Evolutionary conservation across 2,888 invertebrate species (phyloP).

Genomic region (Apamea monoglypha): DNA sequence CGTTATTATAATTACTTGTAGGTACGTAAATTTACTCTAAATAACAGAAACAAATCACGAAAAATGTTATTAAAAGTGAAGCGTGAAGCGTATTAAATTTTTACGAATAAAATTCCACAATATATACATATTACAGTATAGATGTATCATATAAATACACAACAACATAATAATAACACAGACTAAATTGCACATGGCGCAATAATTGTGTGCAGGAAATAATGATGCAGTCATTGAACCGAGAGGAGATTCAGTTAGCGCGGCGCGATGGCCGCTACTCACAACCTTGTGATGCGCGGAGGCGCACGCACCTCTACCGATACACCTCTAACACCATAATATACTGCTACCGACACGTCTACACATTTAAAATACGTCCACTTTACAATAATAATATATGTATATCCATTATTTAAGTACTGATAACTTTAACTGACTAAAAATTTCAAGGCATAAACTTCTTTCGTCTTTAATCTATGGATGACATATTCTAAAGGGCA

Average conservation of each 20-base stretch:
- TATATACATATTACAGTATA: slow-evolving; percentile 90
- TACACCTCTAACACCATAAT: slow-evolving; percentile 70
- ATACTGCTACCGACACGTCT: slow-evolving; percentile 82
- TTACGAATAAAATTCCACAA: slow-evolving; percentile 90
- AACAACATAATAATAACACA: slow-evolving; percentile 90
- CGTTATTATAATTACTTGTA: slow-evolving; percentile 90
- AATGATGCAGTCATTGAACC: slow-evolving; percentile 89
- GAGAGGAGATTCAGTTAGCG: slow-evolving; percentile 87
- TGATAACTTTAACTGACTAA: slow-evolving; percentile 89
- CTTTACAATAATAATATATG: slow-evolving; percentile 77
- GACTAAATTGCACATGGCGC: slow-evolving; percentile 90
- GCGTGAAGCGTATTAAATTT: slow-evolving; percentile 89
- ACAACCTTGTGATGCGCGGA: slow-evolving; percentile 81
- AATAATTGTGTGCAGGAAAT: slow-evolving; percentile 88
- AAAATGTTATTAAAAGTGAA: slow-evolving; percentile 88
- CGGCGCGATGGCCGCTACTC: slow-evolving; percentile 78
- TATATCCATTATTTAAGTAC: slow-evolving; percentile 88
- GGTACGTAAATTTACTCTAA: slow-evolving; percentile 90
- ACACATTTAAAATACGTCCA: slow-evolving; percentile 81
- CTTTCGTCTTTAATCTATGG: slow-evolving; percentile 88
- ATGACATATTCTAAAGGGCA: slow-evolving; percentile 89
- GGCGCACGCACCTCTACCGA: slow-evolving; percentile 50
- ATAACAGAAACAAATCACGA: slow-evolving; percentile 90
- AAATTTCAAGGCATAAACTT: slow-evolving; percentile 89
- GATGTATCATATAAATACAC: slow-evolving; percentile 89